Conservation (phyloP, 2,113 vertebrate genomes). For the Heterotilapia buettikoferi region DNA sequence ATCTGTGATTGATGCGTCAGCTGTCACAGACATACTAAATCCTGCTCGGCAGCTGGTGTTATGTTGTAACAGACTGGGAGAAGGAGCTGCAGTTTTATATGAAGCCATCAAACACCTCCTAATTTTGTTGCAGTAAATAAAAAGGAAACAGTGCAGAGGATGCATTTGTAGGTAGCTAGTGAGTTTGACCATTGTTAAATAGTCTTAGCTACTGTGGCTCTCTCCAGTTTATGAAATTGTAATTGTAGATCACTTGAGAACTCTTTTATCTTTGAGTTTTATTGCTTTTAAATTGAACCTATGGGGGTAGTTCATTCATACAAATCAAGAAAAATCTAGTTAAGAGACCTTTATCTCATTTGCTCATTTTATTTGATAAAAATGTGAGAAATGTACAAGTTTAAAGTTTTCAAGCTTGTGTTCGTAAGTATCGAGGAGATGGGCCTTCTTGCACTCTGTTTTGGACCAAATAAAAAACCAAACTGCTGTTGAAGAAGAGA, state of each 20-base stretch:
- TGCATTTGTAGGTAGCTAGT: neutral
- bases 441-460: neutral
- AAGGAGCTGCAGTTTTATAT: neutral
- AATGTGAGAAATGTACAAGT: neutral
- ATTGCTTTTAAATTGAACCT: neutral
- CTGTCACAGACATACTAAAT: neutral
- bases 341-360: neutral
- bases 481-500: neutral
- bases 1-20: neutral
- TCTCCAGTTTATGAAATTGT: neutral
- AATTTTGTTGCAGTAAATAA: neutral
- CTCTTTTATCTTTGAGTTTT: neutral
- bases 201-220: neutral
- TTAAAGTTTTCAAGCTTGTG: neutral
- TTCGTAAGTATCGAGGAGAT: neutral
- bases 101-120: neutral
- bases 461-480: neutral
- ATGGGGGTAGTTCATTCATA: neutral
- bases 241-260: neutral
- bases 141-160: neutral
- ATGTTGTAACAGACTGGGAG: neutral
- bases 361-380: neutral
- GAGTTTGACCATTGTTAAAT: neutral
- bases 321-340: neutral
- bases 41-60: neutral